Evolutionary conservation across 2,888 invertebrate genomes (phyloP), one percentile per base, ranked within the genome.

Genomic region (Epirrhoe alternata): DNA sequence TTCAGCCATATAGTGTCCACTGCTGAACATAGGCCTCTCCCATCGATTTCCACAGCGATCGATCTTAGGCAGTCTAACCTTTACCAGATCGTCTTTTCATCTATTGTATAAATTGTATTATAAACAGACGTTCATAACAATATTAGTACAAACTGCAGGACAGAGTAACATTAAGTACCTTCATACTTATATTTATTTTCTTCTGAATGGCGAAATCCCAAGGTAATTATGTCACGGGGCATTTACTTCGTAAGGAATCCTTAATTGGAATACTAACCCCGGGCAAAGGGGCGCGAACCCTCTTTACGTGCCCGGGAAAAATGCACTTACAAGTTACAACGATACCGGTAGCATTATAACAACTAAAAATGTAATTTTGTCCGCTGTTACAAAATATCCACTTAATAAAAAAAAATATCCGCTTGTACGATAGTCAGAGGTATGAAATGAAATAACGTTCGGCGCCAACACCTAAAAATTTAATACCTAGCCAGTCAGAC

Each of bases 251-350:
- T 76, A 75, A 70, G 75, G 74, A 73, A 68, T 70, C 69, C 66
- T 76, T 80, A 84, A 83, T 82, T 80, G 77, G 76, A 74, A 74
- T 72, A 72, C 72, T 75, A 75, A 78, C 74, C 78, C 76, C 59
- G 6, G 2, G 16, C 24, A 51, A 67, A 69, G 69, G 73, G 66
- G 70, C 64, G 65, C 62, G 56, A 70, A 70, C 73, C 70, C 61
- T 49, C 58, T 67, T 61, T 56, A 17, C 55, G 52, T 51, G 67
- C 66, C 51, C 61, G 12, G 47, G 50, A 66, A 66, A 75, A 75
- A 74, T 75, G 69, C 73, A 74, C 74, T 50, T 50, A 57, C 52
- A 57, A 61, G 14, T 50, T 50, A 57, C 52, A 57, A 61, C 14
- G 52, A 56, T 52, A 45, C 31, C 35, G 6, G 38, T 5, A 33